phyloP scores from a whole-genome alignment of 2,888 invertebrate species.

The Imbricaverruca yamaguchii region DNA sequence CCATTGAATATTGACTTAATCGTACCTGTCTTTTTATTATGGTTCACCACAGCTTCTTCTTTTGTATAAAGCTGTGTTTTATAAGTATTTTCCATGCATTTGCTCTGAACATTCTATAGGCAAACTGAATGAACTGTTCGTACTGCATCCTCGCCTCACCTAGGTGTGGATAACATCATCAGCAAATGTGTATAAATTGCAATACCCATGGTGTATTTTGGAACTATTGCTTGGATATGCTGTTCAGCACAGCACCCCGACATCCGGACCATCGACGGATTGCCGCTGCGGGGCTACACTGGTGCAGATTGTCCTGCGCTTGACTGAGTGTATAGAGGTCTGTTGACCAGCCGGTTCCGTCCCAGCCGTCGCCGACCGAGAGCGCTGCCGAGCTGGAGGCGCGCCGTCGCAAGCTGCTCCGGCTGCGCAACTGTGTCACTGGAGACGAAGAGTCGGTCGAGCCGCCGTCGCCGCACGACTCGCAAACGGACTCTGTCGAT shows the following conservation, averaged over 20 bases:
- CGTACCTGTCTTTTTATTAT: background rate
- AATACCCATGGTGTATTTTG: too few relatives aligned
- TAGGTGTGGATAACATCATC: too few relatives aligned
- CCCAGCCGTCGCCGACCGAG: background rate
- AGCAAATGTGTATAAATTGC: too few relatives aligned
- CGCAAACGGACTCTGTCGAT: constrained; percentile 69
- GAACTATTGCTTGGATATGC: too few relatives aligned
- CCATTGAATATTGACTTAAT: background rate
- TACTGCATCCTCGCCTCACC: too few relatives aligned
- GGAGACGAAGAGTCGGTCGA: background rate
- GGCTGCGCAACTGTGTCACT: constrained; percentile 6
- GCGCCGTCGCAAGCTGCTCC: background rate
- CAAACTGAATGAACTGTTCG: too few relatives aligned
- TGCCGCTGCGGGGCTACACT: background rate
- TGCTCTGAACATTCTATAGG: too few relatives aligned
- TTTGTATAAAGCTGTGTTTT: background rate
- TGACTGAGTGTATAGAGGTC: background rate
- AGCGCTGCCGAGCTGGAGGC: background rate
- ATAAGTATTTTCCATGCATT: too few relatives aligned
- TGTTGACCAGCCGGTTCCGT: background rate
- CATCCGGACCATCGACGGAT: background rate
- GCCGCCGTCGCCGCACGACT: constrained; percentile 49
- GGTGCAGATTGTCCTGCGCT: background rate
- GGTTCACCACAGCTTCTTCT: too few relatives aligned
- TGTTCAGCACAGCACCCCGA: too few relatives aligned